A percentile compares a stretch with the other conserved stretches of the same genome.
phyloP scores from a whole-genome alignment of 2,888 invertebrate genomes.

The Microlaimidae sp. region DNA sequence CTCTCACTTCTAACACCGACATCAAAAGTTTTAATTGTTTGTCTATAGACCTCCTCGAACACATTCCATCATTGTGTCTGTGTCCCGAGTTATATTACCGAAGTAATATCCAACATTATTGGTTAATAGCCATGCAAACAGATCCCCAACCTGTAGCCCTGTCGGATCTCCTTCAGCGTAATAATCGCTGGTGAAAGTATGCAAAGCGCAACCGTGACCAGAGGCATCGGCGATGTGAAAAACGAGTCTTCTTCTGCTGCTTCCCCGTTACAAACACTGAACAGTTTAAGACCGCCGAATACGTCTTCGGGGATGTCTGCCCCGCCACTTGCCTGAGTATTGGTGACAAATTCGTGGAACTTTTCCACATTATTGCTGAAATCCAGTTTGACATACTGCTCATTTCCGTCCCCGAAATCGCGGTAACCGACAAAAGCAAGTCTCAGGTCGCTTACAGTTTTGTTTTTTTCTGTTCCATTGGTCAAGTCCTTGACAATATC shows the following conservation, averaged over 20 bases:
- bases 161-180: slow-evolving; percentile 14
- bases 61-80: slow-evolving; percentile 14
- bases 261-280: slow-evolving; percentile 8
- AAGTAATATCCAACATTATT: slow-evolving; percentile 15
- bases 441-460: background rate
- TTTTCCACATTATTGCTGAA: slow-evolving; percentile 6
- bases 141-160: slow-evolving; percentile 1
- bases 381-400: slow-evolving; percentile 7
- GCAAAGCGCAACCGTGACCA: slow-evolving; percentile 4
- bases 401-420: slow-evolving; percentile 2
- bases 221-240: slow-evolving; percentile 16
- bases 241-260: slow-evolving; percentile 11
- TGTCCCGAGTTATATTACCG: slow-evolving; percentile 12
- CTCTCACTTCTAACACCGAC: background rate
- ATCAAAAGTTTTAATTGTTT: slow-evolving; percentile 10
- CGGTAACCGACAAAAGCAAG: slow-evolving; percentile 15
- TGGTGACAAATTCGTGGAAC: slow-evolving; percentile 10
- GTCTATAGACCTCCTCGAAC: slow-evolving; percentile 13
- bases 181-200: background rate
- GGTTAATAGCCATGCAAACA: background rate
- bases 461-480: background rate
- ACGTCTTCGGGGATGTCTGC: slow-evolving; percentile 12
- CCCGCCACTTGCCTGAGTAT: slow-evolving; percentile 5
- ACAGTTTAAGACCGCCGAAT: slow-evolving; percentile 15
- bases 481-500: slow-evolving; percentile 4